Base-by-base conservation (phyloP, 1,140 invertebrate species). In the Idris sp. region DNA sequence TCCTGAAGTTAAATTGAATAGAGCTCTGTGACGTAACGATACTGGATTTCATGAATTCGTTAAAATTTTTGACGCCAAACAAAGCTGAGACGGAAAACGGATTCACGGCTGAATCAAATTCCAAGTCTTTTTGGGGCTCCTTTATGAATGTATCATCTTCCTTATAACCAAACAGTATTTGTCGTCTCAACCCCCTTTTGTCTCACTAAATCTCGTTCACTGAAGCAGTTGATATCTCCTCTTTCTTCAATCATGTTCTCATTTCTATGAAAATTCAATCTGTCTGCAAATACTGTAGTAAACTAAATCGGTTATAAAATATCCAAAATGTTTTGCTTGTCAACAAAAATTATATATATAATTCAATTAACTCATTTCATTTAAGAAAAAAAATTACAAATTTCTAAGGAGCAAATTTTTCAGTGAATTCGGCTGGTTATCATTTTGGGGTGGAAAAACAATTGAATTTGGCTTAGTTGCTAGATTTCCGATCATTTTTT, bases 201-300 rank as follows among this genome's bases (percentile, higher is more conserved):
- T 64, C 59, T 51, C 46, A 43, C 16, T 35, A 31, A 53, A 64
- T 51, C 46, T 53, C 16, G 59, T 64, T 64, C 58, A 61, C 11
- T 61, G 43, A 61, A 61, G 44, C 44, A 61, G 58, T 19, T 62
- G 36, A 44, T 44, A 49, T 49, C 59, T 44, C 28, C 48, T 13
- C 22, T 41, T 61, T 35, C 40, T n/a, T 10, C 62, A 14, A 67
- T 41, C 48, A 13, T 38, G 62, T 67, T 41, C 62, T 56, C 62
- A 4, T 56, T 67, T 67, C 62, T 48, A 67, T 67, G 62, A 67
- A 67, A 67, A 67, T 67, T 67, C 43, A 46, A 56, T 67, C 41
- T 41, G 62, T 67, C 62, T 56, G 51, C 62, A 49, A 67, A 56
- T 56, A n/a, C n/a, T n/a, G 36, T 43, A 46, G 43, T 36, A 49